Evolutionary conservation across 2,113 vertebrate genomes (phyloP).

Genomic region (Micronisus gabar): DNA sequence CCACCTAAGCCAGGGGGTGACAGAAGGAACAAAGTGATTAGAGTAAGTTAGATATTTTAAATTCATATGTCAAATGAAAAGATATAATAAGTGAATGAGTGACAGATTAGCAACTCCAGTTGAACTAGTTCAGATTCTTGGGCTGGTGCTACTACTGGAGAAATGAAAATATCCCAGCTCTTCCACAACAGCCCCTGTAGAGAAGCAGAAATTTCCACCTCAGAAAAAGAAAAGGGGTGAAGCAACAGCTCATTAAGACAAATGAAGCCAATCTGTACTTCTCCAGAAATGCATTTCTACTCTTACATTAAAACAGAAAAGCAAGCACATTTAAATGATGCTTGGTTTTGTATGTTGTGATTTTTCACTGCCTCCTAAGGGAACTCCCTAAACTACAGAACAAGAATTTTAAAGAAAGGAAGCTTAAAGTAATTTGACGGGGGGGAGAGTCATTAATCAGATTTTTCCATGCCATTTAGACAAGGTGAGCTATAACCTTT

Average conservation of each 20-base stretch:
- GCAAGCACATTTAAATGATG: not conserved
- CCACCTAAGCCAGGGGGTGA: not conserved
- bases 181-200: not conserved
- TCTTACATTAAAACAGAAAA: not conserved
- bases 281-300: not conserved
- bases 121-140: not conserved
- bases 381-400: not conserved
- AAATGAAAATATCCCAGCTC: not conserved
- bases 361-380: not conserved
- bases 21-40: not conserved
- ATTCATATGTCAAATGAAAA: not conserved
- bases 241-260: not conserved
- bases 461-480: not conserved
- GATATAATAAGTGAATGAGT: not conserved
- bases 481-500: conserved; percentile 18
- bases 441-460: not conserved
- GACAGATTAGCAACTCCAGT: not conserved
- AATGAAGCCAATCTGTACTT: not conserved
- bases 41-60: not conserved
- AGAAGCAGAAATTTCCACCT: not conserved
- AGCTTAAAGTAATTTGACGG: not conserved
- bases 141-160: not conserved
- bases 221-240: not conserved
- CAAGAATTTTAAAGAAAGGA: not conserved
- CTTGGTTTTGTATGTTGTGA: not conserved